Conservation (phyloP, 2,113 vertebrate genomes). For the Chelonoidis abingdonii region DNA sequence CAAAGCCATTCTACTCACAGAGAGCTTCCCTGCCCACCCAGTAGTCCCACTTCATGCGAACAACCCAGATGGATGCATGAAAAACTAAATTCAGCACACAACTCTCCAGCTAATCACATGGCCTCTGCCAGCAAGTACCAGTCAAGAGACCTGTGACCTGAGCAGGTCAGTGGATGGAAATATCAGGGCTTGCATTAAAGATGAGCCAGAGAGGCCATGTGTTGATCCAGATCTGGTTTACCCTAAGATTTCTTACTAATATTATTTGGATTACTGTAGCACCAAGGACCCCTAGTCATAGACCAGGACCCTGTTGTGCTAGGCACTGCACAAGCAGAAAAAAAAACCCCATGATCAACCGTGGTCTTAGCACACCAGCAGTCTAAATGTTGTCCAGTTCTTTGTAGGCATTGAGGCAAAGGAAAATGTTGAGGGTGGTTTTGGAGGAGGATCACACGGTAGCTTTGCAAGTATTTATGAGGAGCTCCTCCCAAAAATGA, state of each 20-base stretch:
- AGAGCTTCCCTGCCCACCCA: background rate
- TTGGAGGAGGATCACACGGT: background rate
- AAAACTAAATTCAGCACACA: background rate
- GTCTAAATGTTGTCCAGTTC: too few relatives aligned
- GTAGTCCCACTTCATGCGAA: background rate
- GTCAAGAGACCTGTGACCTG: background rate
- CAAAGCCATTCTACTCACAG: background rate
- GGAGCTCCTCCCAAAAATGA: background rate
- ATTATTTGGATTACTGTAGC: background rate
- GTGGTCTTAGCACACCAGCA: background rate
- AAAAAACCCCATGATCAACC: too few relatives aligned
- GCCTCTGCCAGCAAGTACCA: background rate
- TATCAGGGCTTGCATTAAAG: background rate
- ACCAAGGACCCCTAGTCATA: background rate
- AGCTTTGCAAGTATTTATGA: background rate
- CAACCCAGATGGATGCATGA: background rate
- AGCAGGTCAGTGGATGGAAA: background rate
- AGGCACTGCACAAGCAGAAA: too few relatives aligned
- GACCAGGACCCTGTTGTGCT: too few relatives aligned
- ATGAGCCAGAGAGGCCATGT: background rate
- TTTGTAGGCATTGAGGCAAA: background rate
- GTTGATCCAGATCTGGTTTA: background rate
- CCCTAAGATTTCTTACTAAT: background rate
- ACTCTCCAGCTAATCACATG: background rate
- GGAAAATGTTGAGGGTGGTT: background rate